phyloP scores from a whole-genome alignment of 2,113 vertebrate genomes.

The Pedetes capensis region DNA sequence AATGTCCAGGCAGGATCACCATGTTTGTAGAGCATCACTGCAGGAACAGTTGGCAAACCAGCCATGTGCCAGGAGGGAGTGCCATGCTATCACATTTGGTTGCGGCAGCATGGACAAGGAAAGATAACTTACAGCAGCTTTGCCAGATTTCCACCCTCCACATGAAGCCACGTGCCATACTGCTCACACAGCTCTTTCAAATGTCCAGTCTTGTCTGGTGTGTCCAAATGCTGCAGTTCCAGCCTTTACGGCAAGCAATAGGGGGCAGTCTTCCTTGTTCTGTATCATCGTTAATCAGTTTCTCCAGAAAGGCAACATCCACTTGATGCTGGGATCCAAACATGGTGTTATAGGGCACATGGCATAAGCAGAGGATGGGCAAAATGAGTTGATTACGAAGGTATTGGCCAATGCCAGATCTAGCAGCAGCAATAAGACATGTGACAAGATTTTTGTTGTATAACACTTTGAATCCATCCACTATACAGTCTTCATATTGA shows the following conservation, averaged over 20 bases:
- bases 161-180: constrained; percentile 93
- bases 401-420: constrained; percentile 93
- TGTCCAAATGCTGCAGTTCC: constrained; percentile 95
- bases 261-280: no score
- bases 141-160: constrained; percentile 97
- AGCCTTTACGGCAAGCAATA: no score
- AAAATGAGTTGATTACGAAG: constrained; percentile 96
- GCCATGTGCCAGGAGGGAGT: constrained; percentile 92
- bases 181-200: constrained; percentile 95
- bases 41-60: constrained; percentile 93
- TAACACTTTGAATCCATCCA: constrained; percentile 91
- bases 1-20: constrained; percentile 96
- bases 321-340: no score
- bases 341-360: no score
- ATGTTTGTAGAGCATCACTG: constrained; percentile 94
- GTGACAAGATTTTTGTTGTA: constrained; percentile 90
- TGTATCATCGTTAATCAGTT: no score
- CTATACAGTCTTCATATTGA: constrained; percentile 92
- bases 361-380: no score
- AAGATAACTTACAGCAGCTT: constrained; percentile 91
- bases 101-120: constrained; percentile 91
- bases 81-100: constrained; percentile 96
- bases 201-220: constrained; percentile 93
- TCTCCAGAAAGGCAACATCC: no score
- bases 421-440: constrained; percentile 93